A percentile compares a stretch with the other conserved stretches of the same genome.
phyloP scores from a whole-genome alignment of 2,797 vertebrate species.

The Sebastes trivittatus region DNA sequence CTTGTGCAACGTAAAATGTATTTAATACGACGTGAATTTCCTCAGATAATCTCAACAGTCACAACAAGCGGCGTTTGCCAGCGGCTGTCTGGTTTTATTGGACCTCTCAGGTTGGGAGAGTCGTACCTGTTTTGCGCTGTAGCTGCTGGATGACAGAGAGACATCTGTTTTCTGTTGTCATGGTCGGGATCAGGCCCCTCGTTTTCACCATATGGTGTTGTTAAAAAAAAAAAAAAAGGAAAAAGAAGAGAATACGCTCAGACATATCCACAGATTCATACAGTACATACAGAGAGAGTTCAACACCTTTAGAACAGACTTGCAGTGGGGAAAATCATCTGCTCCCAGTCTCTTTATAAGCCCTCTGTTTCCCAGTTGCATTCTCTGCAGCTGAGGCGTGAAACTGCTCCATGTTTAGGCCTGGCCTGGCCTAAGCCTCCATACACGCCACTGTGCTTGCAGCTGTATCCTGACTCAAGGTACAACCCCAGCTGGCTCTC shows the following conservation, averaged over 20 bases:
- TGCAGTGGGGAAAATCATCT: conserved; percentile 22
- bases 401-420: conserved; percentile 58
- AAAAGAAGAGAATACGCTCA: not conserved
- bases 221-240: conserved; percentile 23
- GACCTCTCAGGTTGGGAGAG: conserved; percentile 6
- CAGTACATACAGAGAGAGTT: not conserved
- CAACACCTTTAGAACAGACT: conserved; percentile 21
- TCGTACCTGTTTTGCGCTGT: conserved; percentile 13
- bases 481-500: conserved; percentile 51
- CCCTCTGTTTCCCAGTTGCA: conserved; percentile 52
- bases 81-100: conserved; percentile 11
- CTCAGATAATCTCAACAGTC: conserved; percentile 16
- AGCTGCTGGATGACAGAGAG: conserved; percentile 29
- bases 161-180: conserved; percentile 53
- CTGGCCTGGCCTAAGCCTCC: conserved; percentile 9
- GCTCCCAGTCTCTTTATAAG: conserved; percentile 41
- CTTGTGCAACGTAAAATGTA: conserved; percentile 3
- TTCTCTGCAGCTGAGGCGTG: conserved; percentile 63
- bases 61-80: conserved; percentile 7
- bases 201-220: conserved; percentile 37
- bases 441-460: conserved; percentile 34
- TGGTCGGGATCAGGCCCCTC: conserved; percentile 27
- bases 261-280: not conserved
- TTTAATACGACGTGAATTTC: conserved; percentile 21
- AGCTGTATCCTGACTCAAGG: conserved; percentile 53